Percentiles rank a stretch among this genome's conserved stretches.
Evolutionary conservation across 2,797 vertebrate species (phyloP).

Genomic region (Enteromius viviparus): DNA sequence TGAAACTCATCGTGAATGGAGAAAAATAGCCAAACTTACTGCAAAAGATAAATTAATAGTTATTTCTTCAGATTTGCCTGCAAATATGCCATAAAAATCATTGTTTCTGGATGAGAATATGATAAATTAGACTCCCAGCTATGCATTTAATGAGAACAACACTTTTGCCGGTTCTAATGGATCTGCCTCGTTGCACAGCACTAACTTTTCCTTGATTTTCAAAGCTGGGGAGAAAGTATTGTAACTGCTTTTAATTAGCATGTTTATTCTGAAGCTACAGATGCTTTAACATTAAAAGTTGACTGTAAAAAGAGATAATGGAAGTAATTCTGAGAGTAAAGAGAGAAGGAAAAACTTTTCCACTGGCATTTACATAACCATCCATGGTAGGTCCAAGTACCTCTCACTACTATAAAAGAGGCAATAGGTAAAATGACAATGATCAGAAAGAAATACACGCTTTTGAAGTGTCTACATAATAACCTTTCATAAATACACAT

Average conservation of each 20-base stretch:
- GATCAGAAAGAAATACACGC: neutral
- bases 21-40: neutral
- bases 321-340: neutral
- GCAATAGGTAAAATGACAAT: neutral
- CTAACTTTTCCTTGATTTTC: constrained; percentile 4
- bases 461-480: neutral
- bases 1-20: neutral
- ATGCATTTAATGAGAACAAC: constrained; percentile 26
- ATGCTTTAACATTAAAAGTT: neutral
- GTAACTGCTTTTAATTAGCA: constrained; percentile 16
- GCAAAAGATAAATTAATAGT: neutral
- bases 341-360: neutral
- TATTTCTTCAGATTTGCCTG: neutral
- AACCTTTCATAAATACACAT: constrained; percentile 2
- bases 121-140: constrained; percentile 24
- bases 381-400: neutral
- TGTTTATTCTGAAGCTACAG: constrained; percentile 8
- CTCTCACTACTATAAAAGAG: constrained; percentile 1
- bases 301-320: neutral
- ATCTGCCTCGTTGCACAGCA: constrained; percentile 20
- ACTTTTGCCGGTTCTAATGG: constrained; percentile 9
- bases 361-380: neutral
- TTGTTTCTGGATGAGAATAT: constrained; percentile 14
- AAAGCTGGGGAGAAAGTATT: constrained; percentile 20
- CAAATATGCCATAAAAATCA: constrained; percentile 11